Base-by-base conservation (phyloP, 2,113 vertebrate species). In the Hoplias malabaricus region DNA sequence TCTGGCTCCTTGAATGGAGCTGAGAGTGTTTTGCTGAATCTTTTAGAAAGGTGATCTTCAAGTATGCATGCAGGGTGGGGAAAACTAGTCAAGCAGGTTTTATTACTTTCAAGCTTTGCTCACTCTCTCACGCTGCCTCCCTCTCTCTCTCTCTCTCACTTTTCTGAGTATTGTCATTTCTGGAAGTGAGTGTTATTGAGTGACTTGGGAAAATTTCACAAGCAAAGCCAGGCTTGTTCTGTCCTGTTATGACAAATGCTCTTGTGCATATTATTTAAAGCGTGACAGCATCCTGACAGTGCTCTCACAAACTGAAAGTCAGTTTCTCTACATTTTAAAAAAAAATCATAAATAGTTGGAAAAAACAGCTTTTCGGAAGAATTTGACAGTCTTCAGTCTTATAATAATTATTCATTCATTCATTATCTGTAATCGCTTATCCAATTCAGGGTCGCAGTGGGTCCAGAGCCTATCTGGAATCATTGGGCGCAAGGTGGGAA, bases 51-150 rank as follows among this genome's bases (percentile, higher is more conserved):
- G 82, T 86, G 77, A 87, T 70, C 71, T 83, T 83, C 74, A 23
- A 88, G 81, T n/a, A n/a, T n/a, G 85, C 82, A 86, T 89, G 36
- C 57, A 63, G 68, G 66, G 80, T 42, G 19, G 34, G 75, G 72
- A 81, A n/a, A 77, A 90, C 89, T 76, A 59, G 89, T 75, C 33
- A 19, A 81, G 85, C 91, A 13, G 73, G 92, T 91, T 88, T 70
- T 23, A 79, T 82, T 50, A 62, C 82, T 81, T 88, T 56, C 27
- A 40, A 6, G 75, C 87, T 81, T 84, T 86, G 70, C 43, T 68
- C 36, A 6, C 5, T 36, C 11, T 23, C 11, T 1, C 48, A n/a
- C 31, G 10, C 59, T 34, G 6, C 73, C n/a, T 54, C 27, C 66
- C 14, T 27, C 13, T 72, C 8, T 65, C 10, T 34, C 14, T 8